Conservation (phyloP, 2,888 invertebrate species). For the Molorchus minor region DNA sequence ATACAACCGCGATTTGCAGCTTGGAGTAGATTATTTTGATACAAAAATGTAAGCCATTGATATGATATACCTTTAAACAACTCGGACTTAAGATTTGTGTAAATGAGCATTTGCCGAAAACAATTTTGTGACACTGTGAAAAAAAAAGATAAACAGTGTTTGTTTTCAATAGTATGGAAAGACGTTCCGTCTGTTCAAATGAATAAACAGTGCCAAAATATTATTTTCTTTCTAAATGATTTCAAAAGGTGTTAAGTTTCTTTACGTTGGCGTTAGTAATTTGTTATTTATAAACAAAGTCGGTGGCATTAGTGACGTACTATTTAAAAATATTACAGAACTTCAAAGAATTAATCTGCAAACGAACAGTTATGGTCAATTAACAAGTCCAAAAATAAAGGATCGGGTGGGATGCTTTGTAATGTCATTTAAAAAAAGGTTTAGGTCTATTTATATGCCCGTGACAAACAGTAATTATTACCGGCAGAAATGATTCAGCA, state of each 20-base stretch:
- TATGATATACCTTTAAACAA: too few relatives aligned
- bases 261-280: not conserved
- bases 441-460: constrained; percentile 37
- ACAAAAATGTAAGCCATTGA: too few relatives aligned
- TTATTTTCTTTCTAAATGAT: not conserved
- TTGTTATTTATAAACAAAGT: not conserved
- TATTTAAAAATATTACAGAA: not conserved
- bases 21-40: too few relatives aligned
- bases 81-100: too few relatives aligned
- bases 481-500: constrained; percentile 30
- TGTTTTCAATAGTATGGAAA: too few relatives aligned
- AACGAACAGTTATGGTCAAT: constrained; percentile 10
- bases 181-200: too few relatives aligned
- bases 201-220: not conserved
- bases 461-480: constrained; percentile 37
- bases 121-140: too few relatives aligned
- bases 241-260: not conserved
- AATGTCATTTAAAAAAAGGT: constrained; percentile 29
- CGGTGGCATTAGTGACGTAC: not conserved
- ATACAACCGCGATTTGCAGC: too few relatives aligned
- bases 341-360: constrained; percentile 12
- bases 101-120: too few relatives aligned
- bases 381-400: constrained; percentile 24
- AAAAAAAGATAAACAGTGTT: too few relatives aligned
- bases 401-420: constrained; percentile 13